Evolutionary conservation across 2,888 invertebrate species (phyloP).

Genomic region (Sphecodes monilicornis): DNA sequence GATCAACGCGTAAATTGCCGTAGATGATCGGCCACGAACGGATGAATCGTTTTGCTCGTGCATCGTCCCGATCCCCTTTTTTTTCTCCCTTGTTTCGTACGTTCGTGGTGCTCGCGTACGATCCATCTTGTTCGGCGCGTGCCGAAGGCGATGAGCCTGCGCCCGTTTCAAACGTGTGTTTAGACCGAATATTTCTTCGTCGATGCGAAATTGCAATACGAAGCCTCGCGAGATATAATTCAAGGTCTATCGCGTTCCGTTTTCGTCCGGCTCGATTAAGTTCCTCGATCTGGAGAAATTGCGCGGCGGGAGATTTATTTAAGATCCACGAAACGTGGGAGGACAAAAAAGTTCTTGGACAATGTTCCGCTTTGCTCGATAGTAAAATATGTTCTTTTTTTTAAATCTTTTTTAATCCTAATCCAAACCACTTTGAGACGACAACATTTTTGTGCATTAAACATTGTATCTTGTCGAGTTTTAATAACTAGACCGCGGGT

Average conservation of each 20-base stretch:
- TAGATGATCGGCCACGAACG: slow-evolving; percentile 28
- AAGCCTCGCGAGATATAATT: slow-evolving; percentile 46
- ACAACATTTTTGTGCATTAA: no score
- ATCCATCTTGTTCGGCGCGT: slow-evolving; percentile 66
- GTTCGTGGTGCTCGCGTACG: slow-evolving; percentile 37
- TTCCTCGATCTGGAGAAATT: neutral
- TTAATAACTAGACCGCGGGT: no score
- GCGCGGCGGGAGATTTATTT: neutral
- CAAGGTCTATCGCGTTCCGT: slow-evolving; percentile 26
- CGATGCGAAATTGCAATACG: slow-evolving; percentile 49
- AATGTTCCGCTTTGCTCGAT: neutral
- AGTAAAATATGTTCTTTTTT: neutral
- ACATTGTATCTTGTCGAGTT: no score
- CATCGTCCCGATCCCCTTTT: slow-evolving; percentile 16
- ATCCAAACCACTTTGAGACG: no score
- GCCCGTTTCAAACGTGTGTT: slow-evolving; percentile 53
- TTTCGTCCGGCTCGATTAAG: neutral
- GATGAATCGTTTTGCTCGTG: slow-evolving; percentile 54
- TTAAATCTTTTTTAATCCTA: no score
- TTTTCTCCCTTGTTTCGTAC: slow-evolving; percentile 34
- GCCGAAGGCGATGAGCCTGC: slow-evolving; percentile 53
- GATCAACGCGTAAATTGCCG: slow-evolving; percentile 62
- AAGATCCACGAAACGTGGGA: neutral
- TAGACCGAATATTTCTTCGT: slow-evolving; percentile 59
- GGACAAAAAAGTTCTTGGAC: neutral